Conservation (phyloP, 1,140 invertebrate species). For the Heliconius melpomene region DNA sequence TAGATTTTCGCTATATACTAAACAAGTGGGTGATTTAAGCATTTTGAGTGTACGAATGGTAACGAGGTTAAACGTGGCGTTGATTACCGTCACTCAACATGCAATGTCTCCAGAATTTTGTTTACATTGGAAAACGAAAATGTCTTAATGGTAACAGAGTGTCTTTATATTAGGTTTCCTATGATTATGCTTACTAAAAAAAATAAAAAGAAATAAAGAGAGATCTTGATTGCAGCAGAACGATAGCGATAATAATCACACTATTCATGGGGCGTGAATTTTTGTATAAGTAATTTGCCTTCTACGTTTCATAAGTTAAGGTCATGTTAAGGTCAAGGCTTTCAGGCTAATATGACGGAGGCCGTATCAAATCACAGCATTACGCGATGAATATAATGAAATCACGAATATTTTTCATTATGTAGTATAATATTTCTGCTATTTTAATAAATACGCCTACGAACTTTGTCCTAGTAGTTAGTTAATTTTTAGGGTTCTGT, state of each 20-base stretch:
- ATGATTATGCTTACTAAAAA: too few relatives aligned
- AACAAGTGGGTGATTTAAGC: too few relatives aligned
- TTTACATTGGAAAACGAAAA: too few relatives aligned
- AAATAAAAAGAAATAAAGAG: neutral
- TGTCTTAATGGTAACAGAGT: too few relatives aligned
- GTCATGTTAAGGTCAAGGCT: neutral
- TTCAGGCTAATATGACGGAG: neutral
- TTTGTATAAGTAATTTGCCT: neutral
- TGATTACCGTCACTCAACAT: too few relatives aligned
- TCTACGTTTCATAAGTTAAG: neutral
- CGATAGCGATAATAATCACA: neutral
- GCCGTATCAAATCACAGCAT: neutral
- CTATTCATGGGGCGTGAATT: neutral
- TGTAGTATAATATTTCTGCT: neutral
- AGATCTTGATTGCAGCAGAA: neutral
- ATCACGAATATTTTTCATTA: conserved; percentile 11
- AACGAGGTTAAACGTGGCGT: too few relatives aligned
- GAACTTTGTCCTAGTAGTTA: neutral
- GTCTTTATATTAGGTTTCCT: too few relatives aligned
- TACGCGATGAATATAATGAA: neutral
- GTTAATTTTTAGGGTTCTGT: too few relatives aligned
- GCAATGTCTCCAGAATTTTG: too few relatives aligned
- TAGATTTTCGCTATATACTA: too few relatives aligned
- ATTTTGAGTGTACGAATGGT: too few relatives aligned
- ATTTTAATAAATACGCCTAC: neutral